Conservation (phyloP, 2,797 vertebrate species). For the Enteromius anoplus region DNA sequence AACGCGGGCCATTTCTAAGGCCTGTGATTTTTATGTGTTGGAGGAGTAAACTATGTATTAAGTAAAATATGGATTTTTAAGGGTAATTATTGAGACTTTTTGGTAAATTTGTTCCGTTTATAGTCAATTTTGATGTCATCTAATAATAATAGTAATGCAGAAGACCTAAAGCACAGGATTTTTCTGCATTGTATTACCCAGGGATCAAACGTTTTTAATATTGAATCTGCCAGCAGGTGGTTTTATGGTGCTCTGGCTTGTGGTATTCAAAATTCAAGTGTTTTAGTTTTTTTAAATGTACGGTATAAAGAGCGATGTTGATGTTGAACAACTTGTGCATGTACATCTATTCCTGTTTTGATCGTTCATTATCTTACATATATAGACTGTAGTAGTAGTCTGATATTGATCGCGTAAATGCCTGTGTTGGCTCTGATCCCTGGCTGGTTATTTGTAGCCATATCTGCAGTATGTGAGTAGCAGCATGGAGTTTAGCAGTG, state of each 20-base stretch:
- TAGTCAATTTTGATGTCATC: neutral
- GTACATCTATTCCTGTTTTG: slow-evolving; percentile 1
- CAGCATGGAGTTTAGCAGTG: slow-evolving; percentile 18
- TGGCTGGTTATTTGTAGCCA: slow-evolving; percentile 21
- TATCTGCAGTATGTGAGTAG: neutral
- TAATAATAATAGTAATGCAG: neutral
- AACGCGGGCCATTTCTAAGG: neutral
- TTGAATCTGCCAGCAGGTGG: neutral
- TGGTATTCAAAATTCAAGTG: slow-evolving; percentile 10
- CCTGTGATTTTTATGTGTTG: neutral
- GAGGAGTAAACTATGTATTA: too few species aligned
- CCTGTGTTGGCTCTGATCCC: slow-evolving; percentile 30
- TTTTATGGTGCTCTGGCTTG: neutral
- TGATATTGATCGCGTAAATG: slow-evolving; percentile 38
- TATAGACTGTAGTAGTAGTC: slow-evolving; percentile 11
- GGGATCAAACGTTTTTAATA: neutral
- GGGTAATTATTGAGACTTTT: neutral
- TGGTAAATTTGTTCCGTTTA: neutral
- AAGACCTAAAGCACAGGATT: neutral
- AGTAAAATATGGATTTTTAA: neutral
- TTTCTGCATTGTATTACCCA: neutral
- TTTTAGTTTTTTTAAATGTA: neutral
- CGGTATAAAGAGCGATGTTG: neutral
- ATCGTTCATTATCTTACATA: neutral
- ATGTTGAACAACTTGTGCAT: slow-evolving; percentile 6